Evolutionary conservation across 2,113 vertebrate genomes (phyloP), one percentile per base, ranked within the genome.

Genomic region (Mesoclemmys tuberculata): DNA sequence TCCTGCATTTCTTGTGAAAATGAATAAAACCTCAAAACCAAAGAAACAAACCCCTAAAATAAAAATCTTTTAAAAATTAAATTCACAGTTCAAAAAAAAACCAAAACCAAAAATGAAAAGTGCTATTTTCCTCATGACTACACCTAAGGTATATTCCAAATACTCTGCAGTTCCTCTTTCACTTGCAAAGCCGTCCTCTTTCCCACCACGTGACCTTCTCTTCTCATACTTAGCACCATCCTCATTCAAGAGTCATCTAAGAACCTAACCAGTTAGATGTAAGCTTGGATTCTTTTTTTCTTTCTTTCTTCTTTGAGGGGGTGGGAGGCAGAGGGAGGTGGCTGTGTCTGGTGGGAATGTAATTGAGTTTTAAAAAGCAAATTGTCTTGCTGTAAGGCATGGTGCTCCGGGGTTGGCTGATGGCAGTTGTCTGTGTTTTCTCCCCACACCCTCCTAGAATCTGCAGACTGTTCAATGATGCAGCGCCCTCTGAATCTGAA

Each of bases 401-500:
- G 94, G 95, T 89, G 96, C 95, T 97, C 93, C 1, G 11, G 88
- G 91, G 48, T 35, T n/a, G 87, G 93, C 93, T 19, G 87, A 95
- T 27, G 82, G 89, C 91, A 52, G 84, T 38, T 84, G 44, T 80
- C 31, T 82, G 92, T 84, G 92, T 84, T 77, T 16, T 84, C 96
- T 94, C 91, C 96, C 90, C 87, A n/a, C 77, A 22, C 80, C 91
- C 93, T 87, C 94, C 83, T 35, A 9, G 80, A 79, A 92, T 98
- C 98, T 95, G 96, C 95, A 92, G 97, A 97, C 89, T 85, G 96
- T 94, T 95, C 97, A 94, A 97, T 96, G 98, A 98, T 94, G 97
- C 97, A 97, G 97, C 95, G 97, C 97, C 97, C 88, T 98, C 98
- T 95, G 44, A 89, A 95, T 98, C 98, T 92, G 98, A 98, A 99